Percentiles rank a stretch among this genome's conserved stretches.
Conservation (phyloP, 2,113 vertebrate species). For the Prunella himalayana region DNA sequence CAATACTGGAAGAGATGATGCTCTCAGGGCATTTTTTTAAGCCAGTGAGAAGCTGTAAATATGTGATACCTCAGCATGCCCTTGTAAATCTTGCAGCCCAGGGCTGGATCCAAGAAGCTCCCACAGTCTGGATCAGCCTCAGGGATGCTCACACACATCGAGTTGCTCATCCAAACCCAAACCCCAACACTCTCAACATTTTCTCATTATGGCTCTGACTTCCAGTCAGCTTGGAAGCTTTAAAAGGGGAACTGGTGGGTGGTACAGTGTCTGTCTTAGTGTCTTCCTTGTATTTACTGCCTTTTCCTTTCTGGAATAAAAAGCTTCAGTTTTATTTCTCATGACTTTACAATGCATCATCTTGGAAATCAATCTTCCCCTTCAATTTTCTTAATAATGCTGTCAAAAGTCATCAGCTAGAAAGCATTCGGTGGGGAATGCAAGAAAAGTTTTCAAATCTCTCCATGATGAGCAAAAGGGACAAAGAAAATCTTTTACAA, state of each 20-base stretch:
- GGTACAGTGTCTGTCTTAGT: conserved; percentile 16
- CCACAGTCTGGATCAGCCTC: not conserved
- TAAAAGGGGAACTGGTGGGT: conserved; percentile 33
- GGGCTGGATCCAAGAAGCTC: not conserved
- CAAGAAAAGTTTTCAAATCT: not conserved
- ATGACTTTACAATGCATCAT: conserved; percentile 36
- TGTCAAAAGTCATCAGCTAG: conserved; percentile 42
- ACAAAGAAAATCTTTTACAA: conserved; percentile 9
- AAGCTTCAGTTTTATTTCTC: conserved; percentile 19
- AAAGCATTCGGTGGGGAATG: not conserved
- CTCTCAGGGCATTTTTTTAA: not conserved
- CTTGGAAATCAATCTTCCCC: conserved; percentile 44
- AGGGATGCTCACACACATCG: not conserved
- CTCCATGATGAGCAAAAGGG: not conserved
- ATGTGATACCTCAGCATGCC: not conserved
- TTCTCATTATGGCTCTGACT: not conserved
- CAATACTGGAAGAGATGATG: not conserved
- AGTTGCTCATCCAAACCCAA: conserved; percentile 20
- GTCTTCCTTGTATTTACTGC: conserved; percentile 26
- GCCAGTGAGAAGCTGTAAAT: not conserved
- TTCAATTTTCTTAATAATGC: conserved; percentile 25
- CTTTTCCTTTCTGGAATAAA: conserved; percentile 23
- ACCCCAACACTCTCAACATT: not conserved
- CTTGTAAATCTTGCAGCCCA: not conserved
- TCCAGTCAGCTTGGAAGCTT: conserved; percentile 24